Percentiles rank a stretch among this genome's conserved stretches.
These are phyloP conservation scores for Brachionus koreanus DNA, from an alignment of 1,140 invertebrate species.

Conservation along the genomic window DNA sequence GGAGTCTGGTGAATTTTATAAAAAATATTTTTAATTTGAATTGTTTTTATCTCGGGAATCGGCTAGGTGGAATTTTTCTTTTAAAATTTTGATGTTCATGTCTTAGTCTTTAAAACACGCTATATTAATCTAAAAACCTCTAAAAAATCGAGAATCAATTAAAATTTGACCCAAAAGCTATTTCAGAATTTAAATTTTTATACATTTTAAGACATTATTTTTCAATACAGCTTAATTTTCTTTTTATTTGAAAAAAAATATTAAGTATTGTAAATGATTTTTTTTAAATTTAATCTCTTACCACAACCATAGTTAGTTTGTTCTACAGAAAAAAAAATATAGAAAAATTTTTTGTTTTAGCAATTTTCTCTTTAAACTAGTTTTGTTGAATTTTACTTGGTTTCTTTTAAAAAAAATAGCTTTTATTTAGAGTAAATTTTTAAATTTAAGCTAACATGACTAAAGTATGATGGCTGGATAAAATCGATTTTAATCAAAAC, in stretches of 20 bases:
- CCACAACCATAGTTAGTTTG: too few species aligned
- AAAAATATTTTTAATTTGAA: neutral
- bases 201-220: neutral
- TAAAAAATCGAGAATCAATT: neutral
- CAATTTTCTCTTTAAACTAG: too few species aligned
- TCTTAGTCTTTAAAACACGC: neutral
- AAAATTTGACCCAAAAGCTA: neutral
- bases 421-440: neutral
- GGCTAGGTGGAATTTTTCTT: neutral
- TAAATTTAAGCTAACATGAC: neutral
- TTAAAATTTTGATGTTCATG: neutral
- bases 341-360: neutral
- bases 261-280: neutral
- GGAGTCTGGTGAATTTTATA: neutral
- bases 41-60: neutral
- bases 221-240: neutral
- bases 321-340: too few species aligned
- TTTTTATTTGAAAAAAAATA: neutral
- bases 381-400: too few species aligned
- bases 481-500: neutral
- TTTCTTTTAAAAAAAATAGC: neutral
- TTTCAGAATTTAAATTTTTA: neutral
- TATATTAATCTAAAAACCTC: neutral
- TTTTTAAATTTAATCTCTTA: neutral
- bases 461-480: neutral